Conservation (phyloP, 2,113 vertebrate species). For the Calypte anna region DNA sequence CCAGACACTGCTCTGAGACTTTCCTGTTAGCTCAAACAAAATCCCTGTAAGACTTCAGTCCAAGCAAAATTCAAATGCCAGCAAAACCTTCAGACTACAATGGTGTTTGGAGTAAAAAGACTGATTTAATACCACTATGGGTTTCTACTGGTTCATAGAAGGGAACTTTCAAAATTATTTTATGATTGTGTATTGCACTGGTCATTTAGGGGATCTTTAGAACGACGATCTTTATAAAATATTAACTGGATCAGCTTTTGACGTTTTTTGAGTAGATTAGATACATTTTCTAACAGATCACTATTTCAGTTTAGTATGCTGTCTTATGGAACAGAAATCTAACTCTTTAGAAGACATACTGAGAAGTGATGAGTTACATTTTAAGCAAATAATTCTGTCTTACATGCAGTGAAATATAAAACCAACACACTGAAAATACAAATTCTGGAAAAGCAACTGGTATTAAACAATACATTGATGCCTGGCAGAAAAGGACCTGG, state of each 20-base stretch:
- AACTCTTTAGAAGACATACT: neutral
- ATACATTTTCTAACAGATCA: neutral
- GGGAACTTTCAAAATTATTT: constrained; percentile 63
- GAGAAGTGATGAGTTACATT: neutral
- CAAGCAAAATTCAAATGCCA: constrained; percentile 13
- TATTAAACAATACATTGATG: neutral
- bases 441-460: neutral
- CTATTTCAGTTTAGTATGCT: neutral
- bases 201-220: constrained; percentile 25
- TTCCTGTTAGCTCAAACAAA: neutral
- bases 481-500: too few species aligned
- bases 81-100: neutral
- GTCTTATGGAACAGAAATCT: neutral
- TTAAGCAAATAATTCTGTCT: neutral
- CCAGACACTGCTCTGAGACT: neutral
- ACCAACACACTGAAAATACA: neutral
- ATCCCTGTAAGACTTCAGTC: neutral
- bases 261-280: constrained; percentile 50
- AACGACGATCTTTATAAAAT: neutral
- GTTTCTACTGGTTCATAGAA: neutral
- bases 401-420: neutral
- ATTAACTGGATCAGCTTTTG: constrained; percentile 11
- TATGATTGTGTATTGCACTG: neutral
- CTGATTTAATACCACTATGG: constrained; percentile 39
- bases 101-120: neutral